A percentile compares a stretch with the other conserved stretches of the same genome.
These are phyloP conservation scores for Microctenopoma lineatum DNA, from an alignment of 2,797 vertebrate species.

Conservation along the genomic window DNA sequence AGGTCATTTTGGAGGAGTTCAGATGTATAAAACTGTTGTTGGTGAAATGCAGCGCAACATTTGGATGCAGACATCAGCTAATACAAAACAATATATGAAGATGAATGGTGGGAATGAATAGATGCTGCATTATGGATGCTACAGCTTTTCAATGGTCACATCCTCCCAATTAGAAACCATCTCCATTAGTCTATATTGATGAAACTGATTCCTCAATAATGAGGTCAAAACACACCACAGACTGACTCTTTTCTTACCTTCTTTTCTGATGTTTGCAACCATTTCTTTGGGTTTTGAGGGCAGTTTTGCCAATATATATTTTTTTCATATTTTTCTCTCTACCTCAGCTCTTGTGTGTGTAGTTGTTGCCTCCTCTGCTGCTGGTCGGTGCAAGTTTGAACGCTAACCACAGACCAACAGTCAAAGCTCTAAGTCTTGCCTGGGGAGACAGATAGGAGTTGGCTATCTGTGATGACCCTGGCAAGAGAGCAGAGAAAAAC, in stretches of 20 bases:
- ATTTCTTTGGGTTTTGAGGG: constrained; percentile 84
- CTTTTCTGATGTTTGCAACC: constrained; percentile 84
- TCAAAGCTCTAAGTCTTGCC: constrained; percentile 81
- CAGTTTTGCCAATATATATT: constrained; percentile 86
- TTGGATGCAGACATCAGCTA: constrained; percentile 23
- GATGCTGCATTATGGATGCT: constrained; percentile 36
- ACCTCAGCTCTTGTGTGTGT: constrained; percentile 67
- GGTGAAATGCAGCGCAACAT: constrained; percentile 3
- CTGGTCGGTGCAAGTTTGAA: constrained; percentile 69
- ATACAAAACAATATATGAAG: constrained; percentile 29
- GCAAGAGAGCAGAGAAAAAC: constrained; percentile 82
- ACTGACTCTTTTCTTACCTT: constrained; percentile 78
- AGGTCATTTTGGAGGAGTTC: constrained; percentile 1
- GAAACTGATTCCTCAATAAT: constrained; percentile 50
- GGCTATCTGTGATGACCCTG: constrained; percentile 85
- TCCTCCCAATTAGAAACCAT: constrained; percentile 44
- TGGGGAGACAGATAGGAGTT: constrained; percentile 81
- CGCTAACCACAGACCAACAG: constrained; percentile 72
- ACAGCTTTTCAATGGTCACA: constrained; percentile 55
- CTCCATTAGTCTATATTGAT: constrained; percentile 44
- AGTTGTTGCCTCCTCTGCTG: constrained; percentile 55
- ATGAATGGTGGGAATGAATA: constrained; percentile 48
- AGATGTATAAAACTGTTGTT: constrained; percentile 14
- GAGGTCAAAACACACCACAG: constrained; percentile 40
- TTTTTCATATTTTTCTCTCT: constrained; percentile 85